Evolutionary conservation across 2,113 vertebrate genomes (phyloP), one percentile per base, ranked within the genome.

Genomic region (Urocolius indicus): DNA sequence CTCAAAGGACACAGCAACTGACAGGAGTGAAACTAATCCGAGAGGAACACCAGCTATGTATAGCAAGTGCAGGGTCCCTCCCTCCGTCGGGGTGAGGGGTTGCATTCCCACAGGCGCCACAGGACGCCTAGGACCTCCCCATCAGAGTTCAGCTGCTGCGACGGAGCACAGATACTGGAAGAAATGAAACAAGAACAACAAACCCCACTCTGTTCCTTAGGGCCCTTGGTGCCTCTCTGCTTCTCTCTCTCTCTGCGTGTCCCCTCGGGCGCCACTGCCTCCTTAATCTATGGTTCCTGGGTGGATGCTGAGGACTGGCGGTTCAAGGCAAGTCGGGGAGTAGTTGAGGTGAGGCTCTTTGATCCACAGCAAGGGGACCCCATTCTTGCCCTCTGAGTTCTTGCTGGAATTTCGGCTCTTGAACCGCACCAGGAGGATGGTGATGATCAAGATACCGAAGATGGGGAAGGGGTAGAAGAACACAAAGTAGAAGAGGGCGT

Each of bases 381-480:
- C 99, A 0, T 99, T 99, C 97, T 99, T 99, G 93, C 99, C 99
- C 7, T 99, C 99, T 0, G 99, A 99, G 95, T 98, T 99, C 97
- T 99, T 99, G 98, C 98, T 98, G 97, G 98, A 98, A 97, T 97
- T 98, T 58, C 99, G 98, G 94, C 98, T 98, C 98, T 98, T 99
- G 98, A 99, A 99, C 92, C 99, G 99, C 81, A 99, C 98, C n/a
- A 99, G 97, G 68, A 99, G 98, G 96, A 99, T 98, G 51, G 99
- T 98, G 95, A 99, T 99, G 98, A 99, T 98, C 71, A 99, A 98
- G 97, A 99, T 98, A 91, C 98, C 99, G 0, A 99, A 99, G 96
- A 99, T 99, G 93, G 99, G 99, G 97, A 99, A 99, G 2, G 99
- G 99, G 97, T 99, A 99, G 94, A 99, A 99, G 98, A 99, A 99